Conservation (phyloP, 2,797 vertebrate genomes). For the Halcyon smyrnensis region DNA sequence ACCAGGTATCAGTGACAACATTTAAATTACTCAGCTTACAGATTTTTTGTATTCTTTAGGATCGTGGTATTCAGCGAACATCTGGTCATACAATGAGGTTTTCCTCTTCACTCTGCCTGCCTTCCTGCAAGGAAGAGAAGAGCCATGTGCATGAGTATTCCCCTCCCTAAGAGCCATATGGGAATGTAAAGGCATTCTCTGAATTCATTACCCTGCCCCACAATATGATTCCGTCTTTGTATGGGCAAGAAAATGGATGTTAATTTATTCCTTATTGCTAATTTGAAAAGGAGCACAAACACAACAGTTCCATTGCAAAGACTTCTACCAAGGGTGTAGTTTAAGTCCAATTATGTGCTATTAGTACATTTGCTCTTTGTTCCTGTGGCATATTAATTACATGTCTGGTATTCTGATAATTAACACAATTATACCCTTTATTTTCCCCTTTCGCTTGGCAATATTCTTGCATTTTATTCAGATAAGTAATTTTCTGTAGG, state of each 20-base stretch:
- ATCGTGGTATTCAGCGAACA: not conserved
- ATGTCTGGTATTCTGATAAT: constrained; percentile 73
- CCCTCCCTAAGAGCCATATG: constrained; percentile 29
- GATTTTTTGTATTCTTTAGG: not conserved
- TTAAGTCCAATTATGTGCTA: constrained; percentile 72
- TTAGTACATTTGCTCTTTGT: constrained; percentile 78
- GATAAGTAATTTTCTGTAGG: constrained; percentile 51
- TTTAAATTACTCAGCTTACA: not conserved
- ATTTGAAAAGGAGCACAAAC: constrained; percentile 77
- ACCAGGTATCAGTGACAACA: not conserved
- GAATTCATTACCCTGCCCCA: constrained; percentile 49
- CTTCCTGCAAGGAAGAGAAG: not conserved
- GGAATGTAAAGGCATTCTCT: constrained; percentile 55
- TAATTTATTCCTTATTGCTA: constrained; percentile 76
- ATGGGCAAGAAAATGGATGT: constrained; percentile 44
- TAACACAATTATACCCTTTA: constrained; percentile 76
- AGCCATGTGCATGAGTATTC: constrained; percentile 5
- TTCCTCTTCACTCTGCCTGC: not conserved
- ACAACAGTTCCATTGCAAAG: constrained; percentile 39
- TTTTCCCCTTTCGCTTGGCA: constrained; percentile 43
- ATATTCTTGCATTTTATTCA: constrained; percentile 12
- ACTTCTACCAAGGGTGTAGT: constrained; percentile 66
- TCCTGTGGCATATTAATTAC: constrained; percentile 79
- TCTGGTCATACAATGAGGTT: constrained; percentile 16
- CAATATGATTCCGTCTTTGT: constrained; percentile 46